Evolutionary conservation across 2,113 vertebrate species (phyloP), one percentile per base, ranked within the genome.

Genomic region (Cettia cetti): DNA sequence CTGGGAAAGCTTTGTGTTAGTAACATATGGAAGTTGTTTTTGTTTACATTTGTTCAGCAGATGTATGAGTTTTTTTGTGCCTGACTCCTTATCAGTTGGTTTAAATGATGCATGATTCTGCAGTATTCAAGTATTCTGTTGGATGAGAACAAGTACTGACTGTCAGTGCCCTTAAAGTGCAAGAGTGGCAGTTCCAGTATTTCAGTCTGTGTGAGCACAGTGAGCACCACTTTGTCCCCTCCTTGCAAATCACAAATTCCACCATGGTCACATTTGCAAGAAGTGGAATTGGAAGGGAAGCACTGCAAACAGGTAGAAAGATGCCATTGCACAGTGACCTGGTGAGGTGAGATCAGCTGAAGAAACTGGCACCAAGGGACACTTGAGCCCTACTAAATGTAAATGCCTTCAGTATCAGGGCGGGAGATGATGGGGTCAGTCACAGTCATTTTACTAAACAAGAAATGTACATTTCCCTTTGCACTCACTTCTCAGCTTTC

Each of bases 21-120:
- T 70, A 70, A 37, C 57, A 50, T 57, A 50, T 23, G 57, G 89
- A 56, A 92, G 47, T 37, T 26, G 39, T 66, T 86, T 30, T 12
- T 86, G 28, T 86, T 90, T 86, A 49, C 28, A 28, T 79, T 82
- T 91, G 53, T 89, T 82, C 45, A 79, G 74, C 81, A 91, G 69
- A 76, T 85, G 69, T 17, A 5, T 49, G 49, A 71, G 33, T 13
- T 52, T 89, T 92, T 92, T 52, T 15, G 33, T 47, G 53, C 21
- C 33, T 65, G 53, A 57, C 8, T 65, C 28, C 21, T 50, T 76
- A 87, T 89, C 49, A 72, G 21, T 64, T 49, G 70, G 52, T 70
- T 35, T 57, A 78, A 86, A 81, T 21, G 6, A 24, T 81, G 61
- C 44, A 52, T 49, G 86, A 40, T 66, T 64, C 28, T 79, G 49